Base-by-base conservation (phyloP, 2,797 vertebrate species). In the Sebastes iracundus region DNA sequence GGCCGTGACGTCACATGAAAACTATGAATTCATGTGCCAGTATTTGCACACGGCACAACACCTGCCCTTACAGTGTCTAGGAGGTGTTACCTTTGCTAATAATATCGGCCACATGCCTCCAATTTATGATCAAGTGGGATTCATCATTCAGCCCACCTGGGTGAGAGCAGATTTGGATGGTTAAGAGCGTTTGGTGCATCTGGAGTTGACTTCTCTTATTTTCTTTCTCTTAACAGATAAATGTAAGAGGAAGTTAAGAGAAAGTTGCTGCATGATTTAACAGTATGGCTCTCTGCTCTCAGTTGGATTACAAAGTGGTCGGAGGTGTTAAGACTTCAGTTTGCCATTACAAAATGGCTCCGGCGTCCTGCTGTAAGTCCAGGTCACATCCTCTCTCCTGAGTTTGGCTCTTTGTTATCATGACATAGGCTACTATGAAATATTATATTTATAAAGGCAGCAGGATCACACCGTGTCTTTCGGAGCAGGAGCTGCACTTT, bases 401-500 rank as follows among this genome's bases (percentile, higher is more conserved):
- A 72, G 7, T 22, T 55, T 53, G 28, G 16, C 38, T 69, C 46
- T 71, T 46, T 32, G 11, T 55, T 27, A 38, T 65, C 30, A 32
- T 8, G 13, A 14, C 18, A 69, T 12, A 32, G 6, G 30, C 18
- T n/a, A 58, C 46, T 14, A 28, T 27, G 22, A 72, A 46, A 75
- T 64, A 74, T 42, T 78, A 25, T 38, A 42, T 79, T 75, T 35
- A 63, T 27, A 60, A 42, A 74, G 30, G 32, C 59, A 16, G 56
- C 9, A 0, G 72, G 22, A 63, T 65, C 28, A 18, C 46, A 33
- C 6, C 14, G 2, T n/a, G 62, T 66, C 72, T 73, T 27, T 75
- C 58, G 67, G 46, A 64, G 11, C 3, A 42, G 53, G 32, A 35
- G 72, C 52, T 56, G 22, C 23, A 56, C 65, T 74, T 69, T 65